Evolutionary conservation across 2,797 vertebrate species (phyloP), one percentile per base, ranked within the genome.

Genomic region (Pteronotus mesoamericanus): DNA sequence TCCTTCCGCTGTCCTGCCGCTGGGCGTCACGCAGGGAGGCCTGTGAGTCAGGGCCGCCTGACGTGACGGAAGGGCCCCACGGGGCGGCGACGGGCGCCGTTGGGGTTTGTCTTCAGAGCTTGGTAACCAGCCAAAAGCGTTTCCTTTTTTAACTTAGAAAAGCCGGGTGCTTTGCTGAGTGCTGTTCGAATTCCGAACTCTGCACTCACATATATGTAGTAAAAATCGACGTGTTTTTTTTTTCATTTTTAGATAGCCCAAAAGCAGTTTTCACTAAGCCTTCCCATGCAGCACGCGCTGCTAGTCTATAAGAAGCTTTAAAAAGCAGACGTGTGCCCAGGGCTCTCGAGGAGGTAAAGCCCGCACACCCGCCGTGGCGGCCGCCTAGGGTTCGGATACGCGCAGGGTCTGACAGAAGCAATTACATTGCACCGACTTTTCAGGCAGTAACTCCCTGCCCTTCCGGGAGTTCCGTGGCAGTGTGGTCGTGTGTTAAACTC

Each of bases 231-330:
- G 19, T 79, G 44, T 86, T 48, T 77, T 78, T n/a, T n/a, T 79
- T 69, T 94, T 79, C 61, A 51, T 44, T 94, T 66, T 93, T 64
- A 91, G 21, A 42, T 32, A 8, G 51, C 51, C 83, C 83, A 59
- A 69, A 37, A 89, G 64, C 59, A 75, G 53, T 89, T 93, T 82
- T 64, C 66, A 74, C 14, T 84, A n/a, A 91, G 55, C 91, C 86
- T 93, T 84, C 53, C 57, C 16, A n/a, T 39, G 66, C 64, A n/a
- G 29, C 77, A 44, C 68, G 2, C 93, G 53, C 59, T 71, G n/a
- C 5, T 48, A 82, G 24, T 93, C 68, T 97, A 37, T 86, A 87
- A 93, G 57, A 95, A 92, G 71, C 51, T 95, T 89, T 84, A 71
- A 86, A 82, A 89, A 78, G 68, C 53, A 74, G 66, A 55, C 26